These are phyloP conservation scores for Arrhamphus sclerolepis DNA, from an alignment of 2,797 vertebrate species.

Conservation along the genomic window DNA sequence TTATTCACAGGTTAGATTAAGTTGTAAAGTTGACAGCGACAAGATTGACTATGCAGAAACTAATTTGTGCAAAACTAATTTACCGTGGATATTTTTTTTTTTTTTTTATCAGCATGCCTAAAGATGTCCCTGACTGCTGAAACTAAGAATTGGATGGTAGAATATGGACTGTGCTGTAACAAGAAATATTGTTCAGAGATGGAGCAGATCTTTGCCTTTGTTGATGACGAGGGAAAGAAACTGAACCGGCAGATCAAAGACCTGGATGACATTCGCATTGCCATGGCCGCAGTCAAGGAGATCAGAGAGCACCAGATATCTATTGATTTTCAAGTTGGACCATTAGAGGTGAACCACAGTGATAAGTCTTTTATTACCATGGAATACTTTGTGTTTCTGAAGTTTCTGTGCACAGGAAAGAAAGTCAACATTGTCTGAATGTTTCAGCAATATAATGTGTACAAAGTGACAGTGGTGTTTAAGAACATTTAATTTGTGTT, in stretches of 20 bases:
- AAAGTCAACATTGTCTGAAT: too few species aligned
- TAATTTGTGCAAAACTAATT: background rate
- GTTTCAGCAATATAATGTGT: too few species aligned
- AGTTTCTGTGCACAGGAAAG: too few species aligned
- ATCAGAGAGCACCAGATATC: constrained; percentile 90
- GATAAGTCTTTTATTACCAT: too few species aligned
- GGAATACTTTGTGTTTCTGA: too few species aligned
- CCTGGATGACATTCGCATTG: constrained; percentile 92
- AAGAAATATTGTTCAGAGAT: constrained; percentile 90
- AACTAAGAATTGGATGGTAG: constrained; percentile 90
- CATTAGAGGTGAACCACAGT: constrained; percentile 86
- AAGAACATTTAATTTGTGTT: too few species aligned
- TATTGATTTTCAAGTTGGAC: constrained; percentile 90
- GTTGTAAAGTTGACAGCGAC: background rate
- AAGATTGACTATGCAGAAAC: background rate
- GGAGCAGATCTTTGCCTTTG: constrained; percentile 89
- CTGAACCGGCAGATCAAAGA: constrained; percentile 90
- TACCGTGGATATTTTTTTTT: constrained; percentile 9
- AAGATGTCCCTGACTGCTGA: constrained; percentile 91
- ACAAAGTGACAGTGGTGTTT: too few species aligned
- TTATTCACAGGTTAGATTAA: constrained; percentile 85
- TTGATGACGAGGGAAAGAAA: constrained; percentile 91
- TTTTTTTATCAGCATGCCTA: constrained; percentile 80
- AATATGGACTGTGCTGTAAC: constrained; percentile 88
- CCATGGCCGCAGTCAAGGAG: constrained; percentile 91